Conservation (phyloP, 2,113 vertebrate species). For the Smithornis capensis region DNA sequence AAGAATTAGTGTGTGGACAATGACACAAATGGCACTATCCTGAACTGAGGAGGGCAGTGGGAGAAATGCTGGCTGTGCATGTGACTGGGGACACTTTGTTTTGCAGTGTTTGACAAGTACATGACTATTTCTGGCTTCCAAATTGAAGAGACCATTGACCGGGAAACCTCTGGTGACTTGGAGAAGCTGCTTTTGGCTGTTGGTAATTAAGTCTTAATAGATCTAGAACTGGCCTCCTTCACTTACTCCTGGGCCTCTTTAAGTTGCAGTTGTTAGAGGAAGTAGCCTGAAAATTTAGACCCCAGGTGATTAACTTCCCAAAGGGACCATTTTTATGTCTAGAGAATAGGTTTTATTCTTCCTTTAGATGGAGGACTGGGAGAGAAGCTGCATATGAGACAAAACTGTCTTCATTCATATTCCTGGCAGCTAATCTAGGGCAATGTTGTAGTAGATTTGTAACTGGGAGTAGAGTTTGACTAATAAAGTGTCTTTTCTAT, state of each 20-base stretch:
- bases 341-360: neutral
- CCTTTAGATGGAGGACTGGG: neutral
- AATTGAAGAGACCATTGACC: slow-evolving; percentile 89
- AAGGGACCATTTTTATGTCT: neutral
- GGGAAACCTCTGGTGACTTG: slow-evolving; percentile 89
- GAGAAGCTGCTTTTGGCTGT: slow-evolving; percentile 88
- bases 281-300: neutral
- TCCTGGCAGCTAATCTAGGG: neutral
- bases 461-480: neutral
- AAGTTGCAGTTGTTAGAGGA: neutral
- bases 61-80: neutral
- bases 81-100: neutral
- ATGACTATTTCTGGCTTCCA: slow-evolving; percentile 88
- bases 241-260: neutral
- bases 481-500: neutral
- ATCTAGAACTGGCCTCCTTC: neutral
- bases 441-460: neutral
- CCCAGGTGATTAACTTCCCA: no score
- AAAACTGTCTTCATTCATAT: neutral
- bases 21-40: neutral
- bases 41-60: neutral
- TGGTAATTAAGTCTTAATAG: slow-evolving; percentile 73
- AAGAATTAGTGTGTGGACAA: neutral
- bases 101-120: slow-evolving; percentile 91
- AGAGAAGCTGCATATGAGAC: neutral